Evolutionary conservation across 2,888 invertebrate genomes (phyloP), one percentile per base, ranked within the genome.

Genomic region (Cataglyphis cursor): DNA sequence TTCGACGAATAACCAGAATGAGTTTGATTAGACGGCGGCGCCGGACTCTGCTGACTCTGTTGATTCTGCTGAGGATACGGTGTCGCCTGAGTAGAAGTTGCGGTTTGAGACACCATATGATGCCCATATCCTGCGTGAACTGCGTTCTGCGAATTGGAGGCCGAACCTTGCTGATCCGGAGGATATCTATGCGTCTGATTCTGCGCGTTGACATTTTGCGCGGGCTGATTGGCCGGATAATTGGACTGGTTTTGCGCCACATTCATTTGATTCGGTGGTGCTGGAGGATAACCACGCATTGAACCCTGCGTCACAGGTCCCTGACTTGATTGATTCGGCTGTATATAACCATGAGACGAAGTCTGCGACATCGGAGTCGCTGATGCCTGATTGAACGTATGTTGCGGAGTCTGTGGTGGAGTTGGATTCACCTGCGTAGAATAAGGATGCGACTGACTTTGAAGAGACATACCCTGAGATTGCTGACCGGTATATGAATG

Each of bases 211-310:
- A 87, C 24, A 66, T 66, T 87, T 28, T 90, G 21, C 12, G 89
- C 61, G 9, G 91, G 59, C 68, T 92, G 91, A 41, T 83, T 83
- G 28, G 89, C 38, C 15, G 90, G 84, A 73, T 92, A 93, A 21
- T 88, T 81, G n/a, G 84, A 64, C 31, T 88, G 80, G 51, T 82
- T 90, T 66, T 89, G 90, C 51, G 88, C 41, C 5, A 90, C 82
- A 8, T 78, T 85, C 5, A 90, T 88, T 70, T 90, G 93, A 84
- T 70, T 87, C 59, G 90, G 90, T 9, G 91, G 74, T 12, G 89
- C 72, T 9, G 90, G 65, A 9, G 91, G 35, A 81, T 94, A 94
- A 6, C 92, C 91, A 18, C 92, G 91, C 15, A 93, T 92, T 61
- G 91, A 90, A 90, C 90, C 92, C 70, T 91, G 93, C 9, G 90